Conservation (phyloP, 2,888 invertebrate genomes). For the Aspidapion aeneum region DNA sequence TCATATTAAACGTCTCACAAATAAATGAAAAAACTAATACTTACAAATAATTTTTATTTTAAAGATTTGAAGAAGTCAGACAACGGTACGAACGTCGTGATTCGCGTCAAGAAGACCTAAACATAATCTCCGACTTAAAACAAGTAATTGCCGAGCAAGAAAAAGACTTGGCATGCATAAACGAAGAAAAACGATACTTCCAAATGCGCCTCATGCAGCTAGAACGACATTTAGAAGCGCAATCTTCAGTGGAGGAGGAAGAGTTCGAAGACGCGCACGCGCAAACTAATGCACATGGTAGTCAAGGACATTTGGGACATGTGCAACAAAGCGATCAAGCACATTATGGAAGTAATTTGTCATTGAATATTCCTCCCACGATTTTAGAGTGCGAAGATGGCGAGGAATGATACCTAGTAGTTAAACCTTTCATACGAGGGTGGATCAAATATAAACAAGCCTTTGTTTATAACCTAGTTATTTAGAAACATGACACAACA, state of each 20-base stretch:
- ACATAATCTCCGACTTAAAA: constrained; percentile 53
- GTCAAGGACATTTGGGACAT: background rate
- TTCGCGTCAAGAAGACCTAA: constrained; percentile 55
- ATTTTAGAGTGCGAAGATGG: background rate
- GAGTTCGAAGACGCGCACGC: constrained; percentile 39
- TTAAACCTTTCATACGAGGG: too few species aligned
- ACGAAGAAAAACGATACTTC: constrained; percentile 55
- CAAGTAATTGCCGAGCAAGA: constrained; percentile 57
- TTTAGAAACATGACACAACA: too few species aligned
- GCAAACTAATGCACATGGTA: constrained; percentile 8
- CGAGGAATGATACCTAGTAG: too few species aligned
- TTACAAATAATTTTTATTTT: too few species aligned
- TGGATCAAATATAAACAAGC: too few species aligned
- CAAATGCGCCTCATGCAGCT: constrained; percentile 51
- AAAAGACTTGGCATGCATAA: constrained; percentile 54
- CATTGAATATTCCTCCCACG: background rate
- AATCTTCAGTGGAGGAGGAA: constrained; percentile 35
- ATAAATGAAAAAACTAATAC: too few species aligned
- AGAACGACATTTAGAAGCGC: constrained; percentile 35
- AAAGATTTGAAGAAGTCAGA: constrained; percentile 57
- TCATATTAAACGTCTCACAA: too few species aligned
- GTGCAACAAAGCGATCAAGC: background rate
- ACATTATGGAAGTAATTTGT: background rate
- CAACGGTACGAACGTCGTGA: constrained; percentile 56
- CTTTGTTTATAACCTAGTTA: too few species aligned